A percentile compares a stretch with the other conserved stretches of the same genome.
These are phyloP conservation scores for Zapornia atra DNA, from an alignment of 2,113 vertebrate genomes.

Conservation along the genomic window DNA sequence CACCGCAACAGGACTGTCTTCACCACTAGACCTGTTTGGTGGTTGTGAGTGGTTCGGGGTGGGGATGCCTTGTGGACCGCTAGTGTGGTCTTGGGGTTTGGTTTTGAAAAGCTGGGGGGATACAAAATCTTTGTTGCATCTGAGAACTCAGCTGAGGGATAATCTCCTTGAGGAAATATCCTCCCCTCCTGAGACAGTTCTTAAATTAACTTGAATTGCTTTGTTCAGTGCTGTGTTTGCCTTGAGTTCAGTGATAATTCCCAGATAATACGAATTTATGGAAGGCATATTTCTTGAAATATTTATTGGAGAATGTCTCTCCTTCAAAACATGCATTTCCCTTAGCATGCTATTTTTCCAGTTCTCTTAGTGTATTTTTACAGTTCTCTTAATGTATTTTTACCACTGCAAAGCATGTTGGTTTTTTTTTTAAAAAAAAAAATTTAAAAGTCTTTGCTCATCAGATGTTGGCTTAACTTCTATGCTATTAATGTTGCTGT, in stretches of 20 bases:
- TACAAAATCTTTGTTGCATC: background rate
- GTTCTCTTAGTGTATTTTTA: background rate
- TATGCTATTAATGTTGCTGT: background rate
- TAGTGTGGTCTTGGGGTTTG: background rate
- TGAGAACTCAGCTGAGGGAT: background rate
- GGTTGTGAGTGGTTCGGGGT: background rate
- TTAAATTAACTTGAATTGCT: background rate
- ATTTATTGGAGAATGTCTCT: background rate
- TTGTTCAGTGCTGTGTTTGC: slow-evolving; percentile 18
- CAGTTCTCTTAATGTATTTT: background rate
- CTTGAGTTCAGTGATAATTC: slow-evolving; percentile 23
- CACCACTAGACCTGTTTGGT: background rate
- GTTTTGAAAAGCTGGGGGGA: background rate
- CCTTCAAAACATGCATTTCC: background rate
- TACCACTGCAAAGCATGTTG: background rate
- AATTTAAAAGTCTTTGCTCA: background rate
- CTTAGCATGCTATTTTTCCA: accelerated
- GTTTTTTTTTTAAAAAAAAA: background rate
- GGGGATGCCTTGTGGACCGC: background rate
- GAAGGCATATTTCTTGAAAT: background rate
- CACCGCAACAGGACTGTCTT: background rate
- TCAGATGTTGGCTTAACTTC: background rate
- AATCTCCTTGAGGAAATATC: slow-evolving; percentile 28
- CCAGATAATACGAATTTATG: background rate
- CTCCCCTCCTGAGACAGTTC: background rate